Evolutionary conservation across 2,113 vertebrate genomes (phyloP).

Genomic region (Centropristis striata): DNA sequence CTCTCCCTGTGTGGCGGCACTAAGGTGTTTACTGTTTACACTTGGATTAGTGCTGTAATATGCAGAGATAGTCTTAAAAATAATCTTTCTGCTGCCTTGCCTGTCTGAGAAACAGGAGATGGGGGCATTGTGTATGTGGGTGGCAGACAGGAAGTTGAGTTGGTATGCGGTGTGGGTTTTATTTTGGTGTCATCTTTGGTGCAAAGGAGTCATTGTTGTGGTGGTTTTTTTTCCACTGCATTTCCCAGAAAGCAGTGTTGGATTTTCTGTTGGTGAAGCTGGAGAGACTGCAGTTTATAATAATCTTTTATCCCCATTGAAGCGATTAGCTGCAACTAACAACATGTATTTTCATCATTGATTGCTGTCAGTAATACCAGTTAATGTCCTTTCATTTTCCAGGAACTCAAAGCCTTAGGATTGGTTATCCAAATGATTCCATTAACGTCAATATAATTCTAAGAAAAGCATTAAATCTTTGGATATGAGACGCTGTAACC

Average conservation of each 20-base stretch:
- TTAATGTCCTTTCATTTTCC: not conserved
- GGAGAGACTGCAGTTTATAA: not conserved
- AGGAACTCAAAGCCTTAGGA: not conserved
- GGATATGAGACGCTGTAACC: too few relatives aligned
- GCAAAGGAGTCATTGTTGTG: slow-evolving; percentile 18
- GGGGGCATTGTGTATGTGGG: slow-evolving; percentile 43
- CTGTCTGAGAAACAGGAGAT: slow-evolving; percentile 49
- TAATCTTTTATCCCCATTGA: not conserved
- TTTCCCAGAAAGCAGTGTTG: slow-evolving; percentile 36
- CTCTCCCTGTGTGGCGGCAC: slow-evolving; percentile 7
- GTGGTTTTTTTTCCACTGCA: slow-evolving; percentile 4
- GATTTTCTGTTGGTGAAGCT: not conserved
- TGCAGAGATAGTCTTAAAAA: slow-evolving; percentile 65
- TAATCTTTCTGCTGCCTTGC: slow-evolving; percentile 32
- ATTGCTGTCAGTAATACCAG: not conserved
- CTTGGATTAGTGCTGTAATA: slow-evolving; percentile 41
- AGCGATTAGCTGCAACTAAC: not conserved
- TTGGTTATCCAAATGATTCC: not conserved
- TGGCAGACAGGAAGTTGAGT: slow-evolving; percentile 41
- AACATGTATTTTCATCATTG: not conserved
- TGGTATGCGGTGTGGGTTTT: slow-evolving; percentile 52
- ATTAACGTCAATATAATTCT: not conserved
- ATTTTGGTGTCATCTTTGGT: slow-evolving; percentile 54
- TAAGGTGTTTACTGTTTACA: slow-evolving; percentile 57
- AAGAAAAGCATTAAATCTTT: not conserved